phyloP scores from a whole-genome alignment of 2,113 vertebrate genomes.

The Vicugna pacos region DNA sequence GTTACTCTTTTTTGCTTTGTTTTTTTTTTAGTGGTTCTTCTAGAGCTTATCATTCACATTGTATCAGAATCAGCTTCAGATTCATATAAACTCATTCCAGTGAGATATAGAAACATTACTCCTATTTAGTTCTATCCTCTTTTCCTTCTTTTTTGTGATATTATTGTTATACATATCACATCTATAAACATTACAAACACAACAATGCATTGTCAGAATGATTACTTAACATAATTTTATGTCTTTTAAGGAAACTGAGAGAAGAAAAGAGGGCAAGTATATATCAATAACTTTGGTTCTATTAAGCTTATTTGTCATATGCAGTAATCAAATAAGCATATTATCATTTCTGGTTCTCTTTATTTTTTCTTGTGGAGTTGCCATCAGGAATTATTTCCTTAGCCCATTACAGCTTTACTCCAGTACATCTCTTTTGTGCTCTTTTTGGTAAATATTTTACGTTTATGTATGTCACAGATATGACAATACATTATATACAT shows the following conservation, averaged over 20 bases:
- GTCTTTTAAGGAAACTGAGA: too few relatives aligned
- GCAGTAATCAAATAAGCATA: background rate
- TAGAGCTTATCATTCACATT: background rate
- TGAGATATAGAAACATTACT: background rate
- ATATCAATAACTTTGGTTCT: background rate
- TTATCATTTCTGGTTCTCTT: background rate
- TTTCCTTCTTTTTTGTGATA: background rate
- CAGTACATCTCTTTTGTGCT: background rate
- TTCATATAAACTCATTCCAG: background rate
- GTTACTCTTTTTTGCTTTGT: background rate
- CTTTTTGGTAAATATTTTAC: background rate
- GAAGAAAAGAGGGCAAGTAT: background rate
- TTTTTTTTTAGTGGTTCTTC: background rate
- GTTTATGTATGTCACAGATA: background rate
- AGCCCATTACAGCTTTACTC: background rate
- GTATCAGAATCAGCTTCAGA: background rate
- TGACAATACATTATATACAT: background rate
- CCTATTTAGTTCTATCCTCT: background rate
- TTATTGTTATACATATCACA: background rate
- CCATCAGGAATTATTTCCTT: background rate
- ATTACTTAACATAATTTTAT: too few relatives aligned
- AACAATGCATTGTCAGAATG: too few relatives aligned
- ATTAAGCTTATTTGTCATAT: background rate
- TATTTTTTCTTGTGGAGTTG: background rate
- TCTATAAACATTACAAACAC: too few relatives aligned